phyloP scores from a whole-genome alignment of 2,888 invertebrate genomes.

The Ophraella communa region DNA sequence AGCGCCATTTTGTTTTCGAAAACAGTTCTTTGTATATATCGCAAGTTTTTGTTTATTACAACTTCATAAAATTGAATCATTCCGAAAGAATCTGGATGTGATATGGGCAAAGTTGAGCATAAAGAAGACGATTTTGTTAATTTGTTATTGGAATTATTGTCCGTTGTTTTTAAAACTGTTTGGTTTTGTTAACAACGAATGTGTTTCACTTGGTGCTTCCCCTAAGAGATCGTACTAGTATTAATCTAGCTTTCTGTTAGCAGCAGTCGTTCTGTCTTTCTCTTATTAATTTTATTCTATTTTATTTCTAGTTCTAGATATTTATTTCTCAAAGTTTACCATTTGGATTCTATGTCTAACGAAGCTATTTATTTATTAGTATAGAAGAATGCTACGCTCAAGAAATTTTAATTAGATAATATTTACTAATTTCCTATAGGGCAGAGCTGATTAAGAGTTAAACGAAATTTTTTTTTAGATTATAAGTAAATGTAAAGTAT shows the following conservation, averaged over 20 bases:
- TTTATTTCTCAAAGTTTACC: conserved; percentile 21
- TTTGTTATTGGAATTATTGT: not conserved
- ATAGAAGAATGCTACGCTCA: conserved; percentile 17
- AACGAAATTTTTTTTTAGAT: conserved; percentile 5
- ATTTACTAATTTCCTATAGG: conserved; percentile 20
- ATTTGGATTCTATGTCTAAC: conserved; percentile 23
- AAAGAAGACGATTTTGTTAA: not conserved
- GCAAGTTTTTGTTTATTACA: not conserved
- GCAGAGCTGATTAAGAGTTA: conserved; percentile 9
- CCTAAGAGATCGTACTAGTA: not conserved
- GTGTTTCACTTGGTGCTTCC: not conserved
- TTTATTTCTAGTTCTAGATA: conserved; percentile 22
- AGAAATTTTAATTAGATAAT: conserved; percentile 11
- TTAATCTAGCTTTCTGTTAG: not conserved
- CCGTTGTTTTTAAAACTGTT: not conserved
- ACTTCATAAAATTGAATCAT: too few relatives aligned
- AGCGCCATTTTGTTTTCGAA: conserved; percentile 18
- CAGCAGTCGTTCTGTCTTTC: conserved; percentile 7
- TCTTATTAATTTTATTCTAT: conserved; percentile 17
- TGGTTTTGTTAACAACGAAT: too few relatives aligned
- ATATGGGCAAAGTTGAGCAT: too few relatives aligned
- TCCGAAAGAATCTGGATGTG: too few relatives aligned
- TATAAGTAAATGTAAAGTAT: conserved; percentile 1
- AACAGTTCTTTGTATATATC: not conserved
- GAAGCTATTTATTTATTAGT: conserved; percentile 22